A percentile compares a stretch with the other conserved stretches of the same genome.
phyloP scores from a whole-genome alignment of 2,113 vertebrate species.

The Nanorana parkeri region DNA sequence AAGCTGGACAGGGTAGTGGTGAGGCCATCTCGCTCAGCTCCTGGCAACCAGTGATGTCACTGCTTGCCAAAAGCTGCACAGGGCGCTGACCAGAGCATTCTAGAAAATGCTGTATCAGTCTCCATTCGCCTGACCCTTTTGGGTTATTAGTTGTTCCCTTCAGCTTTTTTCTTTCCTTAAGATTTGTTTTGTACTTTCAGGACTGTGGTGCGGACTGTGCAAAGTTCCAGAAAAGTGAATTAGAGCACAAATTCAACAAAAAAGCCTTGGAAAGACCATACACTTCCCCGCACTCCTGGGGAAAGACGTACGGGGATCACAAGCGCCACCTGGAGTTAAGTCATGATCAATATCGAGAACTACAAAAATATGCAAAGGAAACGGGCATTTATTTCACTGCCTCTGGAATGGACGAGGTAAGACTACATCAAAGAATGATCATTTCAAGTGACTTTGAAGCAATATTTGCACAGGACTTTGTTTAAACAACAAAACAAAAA shows the following conservation, averaged over 20 bases:
- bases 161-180: too few relatives aligned
- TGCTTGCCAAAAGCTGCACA: too few relatives aligned
- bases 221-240: slow-evolving; percentile 96
- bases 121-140: too few relatives aligned
- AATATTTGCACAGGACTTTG: background rate
- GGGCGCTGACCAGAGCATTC: too few relatives aligned
- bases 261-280: slow-evolving; percentile 86
- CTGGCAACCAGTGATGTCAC: too few relatives aligned
- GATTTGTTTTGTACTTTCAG: slow-evolving; percentile 74
- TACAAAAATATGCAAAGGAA: slow-evolving; percentile 87
- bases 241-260: slow-evolving; percentile 92
- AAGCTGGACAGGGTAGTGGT: too few relatives aligned
- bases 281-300: slow-evolving; percentile 89
- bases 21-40: too few relatives aligned
- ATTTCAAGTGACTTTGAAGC: background rate
- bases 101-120: too few relatives aligned
- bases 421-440: background rate
- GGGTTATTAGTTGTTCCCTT: too few relatives aligned
- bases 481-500: background rate
- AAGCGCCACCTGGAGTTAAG: slow-evolving; percentile 93
- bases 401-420: slow-evolving; percentile 97
- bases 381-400: slow-evolving; percentile 95
- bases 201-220: slow-evolving; percentile 95
- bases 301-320: slow-evolving; percentile 91
- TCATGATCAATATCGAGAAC: slow-evolving; percentile 88